Evolutionary conservation across 2,888 invertebrate species (phyloP).

Genomic region (Allygus modestus): DNA sequence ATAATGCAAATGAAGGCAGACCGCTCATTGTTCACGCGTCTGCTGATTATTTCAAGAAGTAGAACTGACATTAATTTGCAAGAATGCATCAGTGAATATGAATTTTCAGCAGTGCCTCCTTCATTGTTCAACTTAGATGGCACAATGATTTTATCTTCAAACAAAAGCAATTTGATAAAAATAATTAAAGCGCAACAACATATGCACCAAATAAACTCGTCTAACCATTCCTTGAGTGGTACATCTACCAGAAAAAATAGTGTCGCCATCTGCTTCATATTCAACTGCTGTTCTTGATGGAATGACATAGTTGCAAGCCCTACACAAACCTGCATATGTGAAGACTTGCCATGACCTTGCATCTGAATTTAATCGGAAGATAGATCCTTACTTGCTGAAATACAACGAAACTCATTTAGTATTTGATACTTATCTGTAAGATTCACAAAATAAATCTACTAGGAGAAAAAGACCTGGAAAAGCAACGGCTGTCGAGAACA

Average conservation of each 20-base stretch:
- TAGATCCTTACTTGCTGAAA: constrained; percentile 3
- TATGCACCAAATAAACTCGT: constrained; percentile 5
- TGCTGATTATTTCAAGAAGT: constrained; percentile 44
- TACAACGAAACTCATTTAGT: constrained; percentile 29
- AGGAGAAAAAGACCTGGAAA: constrained; percentile 39
- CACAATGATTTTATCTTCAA: constrained; percentile 18
- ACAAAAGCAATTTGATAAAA: constrained; percentile 45
- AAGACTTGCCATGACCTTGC: constrained; percentile 37
- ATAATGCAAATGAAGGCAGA: constrained; percentile 38
- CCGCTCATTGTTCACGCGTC: constrained; percentile 28
- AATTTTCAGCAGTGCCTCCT: constrained; percentile 17
- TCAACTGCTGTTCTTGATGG: constrained; percentile 46
- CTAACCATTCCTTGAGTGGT: constrained; percentile 36
- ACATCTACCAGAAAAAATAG: background rate
- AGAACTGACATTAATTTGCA: constrained; percentile 35
- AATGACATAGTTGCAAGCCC: constrained; percentile 33
- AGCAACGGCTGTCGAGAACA: constrained; percentile 26
- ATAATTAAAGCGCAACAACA: constrained; percentile 36
- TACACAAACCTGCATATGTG: constrained; percentile 6
- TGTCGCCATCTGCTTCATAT: no score
- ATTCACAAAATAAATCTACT: constrained; percentile 21
- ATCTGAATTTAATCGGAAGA: constrained; percentile 41
- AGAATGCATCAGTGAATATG: constrained; percentile 3
- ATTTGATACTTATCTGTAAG: constrained; percentile 26
- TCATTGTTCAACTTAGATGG: constrained; percentile 49